phyloP scores from a whole-genome alignment of 2,797 vertebrate species.

The Callimico goeldii region DNA sequence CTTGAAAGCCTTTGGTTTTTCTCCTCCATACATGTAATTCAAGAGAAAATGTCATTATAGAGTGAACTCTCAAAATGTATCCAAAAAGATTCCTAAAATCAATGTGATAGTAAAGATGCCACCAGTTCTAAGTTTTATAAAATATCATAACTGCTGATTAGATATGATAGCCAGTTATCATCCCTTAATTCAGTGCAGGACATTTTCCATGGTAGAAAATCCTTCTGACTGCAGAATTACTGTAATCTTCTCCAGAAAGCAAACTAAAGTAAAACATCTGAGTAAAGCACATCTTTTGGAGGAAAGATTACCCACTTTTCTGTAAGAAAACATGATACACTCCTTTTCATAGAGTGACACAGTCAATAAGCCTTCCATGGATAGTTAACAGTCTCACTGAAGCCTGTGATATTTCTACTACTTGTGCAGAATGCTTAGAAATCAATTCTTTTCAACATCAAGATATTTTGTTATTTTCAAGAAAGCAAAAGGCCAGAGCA shows the following conservation, averaged over 20 bases:
- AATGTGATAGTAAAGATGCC: neutral
- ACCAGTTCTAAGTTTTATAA: neutral
- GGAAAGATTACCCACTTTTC: constrained; percentile 34
- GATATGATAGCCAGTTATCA: neutral
- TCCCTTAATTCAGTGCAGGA: constrained; percentile 7
- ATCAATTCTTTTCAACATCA: neutral
- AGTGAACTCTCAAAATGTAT: neutral
- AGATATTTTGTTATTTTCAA: neutral
- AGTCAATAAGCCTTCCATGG: constrained; percentile 2
- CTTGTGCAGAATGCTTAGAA: neutral
- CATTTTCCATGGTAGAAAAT: neutral
- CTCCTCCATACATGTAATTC: constrained; percentile 8
- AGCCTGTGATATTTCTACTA: neutral
- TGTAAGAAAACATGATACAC: neutral
- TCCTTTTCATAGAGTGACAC: constrained; percentile 5
- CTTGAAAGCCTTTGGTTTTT: constrained; percentile 19
- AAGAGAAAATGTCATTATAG: neutral
- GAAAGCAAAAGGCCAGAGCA: neutral
- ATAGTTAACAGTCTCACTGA: constrained; percentile 5
- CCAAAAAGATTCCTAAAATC: constrained; percentile 12
- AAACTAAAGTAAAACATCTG: constrained; percentile 42
- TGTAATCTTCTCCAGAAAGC: constrained; percentile 43
- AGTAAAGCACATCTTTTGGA: constrained; percentile 8
- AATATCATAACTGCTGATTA: constrained; percentile 26
- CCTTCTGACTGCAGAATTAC: constrained; percentile 33